Conservation (phyloP, 2,888 invertebrate genomes). For the Eulithis prunata region DNA sequence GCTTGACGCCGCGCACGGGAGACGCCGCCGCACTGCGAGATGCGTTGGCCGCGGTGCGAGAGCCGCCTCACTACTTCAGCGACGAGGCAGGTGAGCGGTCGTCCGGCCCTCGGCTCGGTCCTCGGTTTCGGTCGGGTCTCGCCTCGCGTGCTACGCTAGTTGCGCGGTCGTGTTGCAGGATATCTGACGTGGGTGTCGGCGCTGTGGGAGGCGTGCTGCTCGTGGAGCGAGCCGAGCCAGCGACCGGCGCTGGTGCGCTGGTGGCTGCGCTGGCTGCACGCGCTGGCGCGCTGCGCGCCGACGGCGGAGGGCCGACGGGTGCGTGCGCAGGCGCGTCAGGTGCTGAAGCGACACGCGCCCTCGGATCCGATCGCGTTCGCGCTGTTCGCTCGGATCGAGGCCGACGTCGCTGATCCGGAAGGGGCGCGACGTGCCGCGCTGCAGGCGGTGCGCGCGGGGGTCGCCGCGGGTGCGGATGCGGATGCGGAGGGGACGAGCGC, state of each 20-base stretch:
- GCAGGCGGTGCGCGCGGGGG: conserved; percentile 45
- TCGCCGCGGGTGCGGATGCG: conserved; percentile 25
- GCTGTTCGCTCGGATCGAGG: conserved; percentile 62
- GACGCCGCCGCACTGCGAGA: conserved; percentile 35
- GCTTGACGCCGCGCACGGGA: conserved; percentile 43
- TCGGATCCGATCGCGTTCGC: conserved; percentile 54
- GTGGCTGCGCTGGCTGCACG: conserved; percentile 69
- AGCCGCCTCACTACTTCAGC: conserved; percentile 67
- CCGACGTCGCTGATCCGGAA: conserved; percentile 37
- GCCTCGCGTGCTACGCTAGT: too few relatives aligned
- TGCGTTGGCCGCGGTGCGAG: conserved; percentile 51
- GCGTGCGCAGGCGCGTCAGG: conserved; percentile 46
- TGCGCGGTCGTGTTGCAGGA: conserved; percentile 38
- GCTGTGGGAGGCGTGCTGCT: conserved; percentile 62
- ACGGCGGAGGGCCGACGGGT: conserved; percentile 46
- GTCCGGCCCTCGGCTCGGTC: not conserved
- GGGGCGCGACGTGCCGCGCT: conserved; percentile 39
- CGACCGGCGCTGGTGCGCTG: conserved; percentile 65
- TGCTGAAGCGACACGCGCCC: conserved; percentile 45
- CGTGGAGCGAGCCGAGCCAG: conserved; percentile 42
- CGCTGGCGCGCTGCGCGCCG: conserved; percentile 51
- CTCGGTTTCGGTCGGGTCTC: too few relatives aligned
- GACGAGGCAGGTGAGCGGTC: conserved; percentile 52
- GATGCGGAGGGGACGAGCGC: conserved; percentile 35
- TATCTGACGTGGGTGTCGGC: conserved; percentile 55